A percentile compares a stretch with the other conserved stretches of the same genome.
phyloP scores from a whole-genome alignment of 2,888 invertebrate species.

The Gari tellinella region DNA sequence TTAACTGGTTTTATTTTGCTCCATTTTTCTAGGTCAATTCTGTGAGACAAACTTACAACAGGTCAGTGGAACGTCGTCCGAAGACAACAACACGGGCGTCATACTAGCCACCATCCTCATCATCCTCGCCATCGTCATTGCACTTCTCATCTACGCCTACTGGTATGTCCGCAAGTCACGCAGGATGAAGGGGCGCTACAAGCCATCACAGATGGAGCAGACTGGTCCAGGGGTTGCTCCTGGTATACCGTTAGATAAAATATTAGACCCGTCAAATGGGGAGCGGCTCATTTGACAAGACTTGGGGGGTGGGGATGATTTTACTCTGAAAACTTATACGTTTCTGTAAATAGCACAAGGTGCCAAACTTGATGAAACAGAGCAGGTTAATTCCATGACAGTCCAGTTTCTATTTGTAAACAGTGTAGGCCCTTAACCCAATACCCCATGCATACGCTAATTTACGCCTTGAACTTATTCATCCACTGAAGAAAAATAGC shows the following conservation, averaged over 20 bases:
- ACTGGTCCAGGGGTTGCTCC: slow-evolving; percentile 39
- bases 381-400: too few species aligned
- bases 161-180: slow-evolving; percentile 68
- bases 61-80: slow-evolving; percentile 32
- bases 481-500: too few species aligned
- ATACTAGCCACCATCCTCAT: slow-evolving; percentile 63
- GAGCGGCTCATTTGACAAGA: slow-evolving; percentile 64
- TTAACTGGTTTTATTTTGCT: too few species aligned
- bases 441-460: too few species aligned
- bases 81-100: slow-evolving; percentile 35
- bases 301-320: slow-evolving; percentile 48
- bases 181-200: slow-evolving; percentile 73
- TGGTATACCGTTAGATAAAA: slow-evolving; percentile 67
- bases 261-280: slow-evolving; percentile 58
- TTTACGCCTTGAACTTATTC: too few species aligned
- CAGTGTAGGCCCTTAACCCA: too few species aligned
- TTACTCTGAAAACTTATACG: slow-evolving; percentile 30
- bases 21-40: slow-evolving; percentile 48
- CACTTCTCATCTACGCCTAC: slow-evolving; percentile 51
- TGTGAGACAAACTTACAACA: slow-evolving; percentile 46
- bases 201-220: slow-evolving; percentile 72
- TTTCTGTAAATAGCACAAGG: slow-evolving; percentile 35
- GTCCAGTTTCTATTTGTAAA: too few species aligned
- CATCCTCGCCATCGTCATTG: slow-evolving; percentile 56
- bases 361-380: too few species aligned